Conservation (phyloP, 1,140 invertebrate genomes). For the Halictus rubicundus region DNA sequence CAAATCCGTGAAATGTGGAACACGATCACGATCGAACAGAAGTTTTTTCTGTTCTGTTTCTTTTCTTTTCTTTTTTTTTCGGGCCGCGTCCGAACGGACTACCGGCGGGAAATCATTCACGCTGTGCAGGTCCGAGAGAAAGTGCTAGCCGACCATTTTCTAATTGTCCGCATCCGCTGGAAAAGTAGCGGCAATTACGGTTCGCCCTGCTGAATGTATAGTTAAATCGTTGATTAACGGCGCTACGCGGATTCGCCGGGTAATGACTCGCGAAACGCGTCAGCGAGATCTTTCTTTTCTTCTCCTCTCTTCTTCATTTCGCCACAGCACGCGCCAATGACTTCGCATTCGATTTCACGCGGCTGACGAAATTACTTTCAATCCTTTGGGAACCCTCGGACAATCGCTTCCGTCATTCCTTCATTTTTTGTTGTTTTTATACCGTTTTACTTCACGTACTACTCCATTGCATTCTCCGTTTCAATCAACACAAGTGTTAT, state of each 20-base stretch:
- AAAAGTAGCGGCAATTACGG: conserved; percentile 68
- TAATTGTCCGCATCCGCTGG: conserved; percentile 73
- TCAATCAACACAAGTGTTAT: too few species aligned
- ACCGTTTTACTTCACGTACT: too few species aligned
- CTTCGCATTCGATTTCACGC: conserved; percentile 36
- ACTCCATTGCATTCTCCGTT: too few species aligned
- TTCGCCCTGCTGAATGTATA: conserved; percentile 30
- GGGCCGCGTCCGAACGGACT: too few species aligned
- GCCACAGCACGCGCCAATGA: conserved; percentile 24
- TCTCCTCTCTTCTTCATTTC: conserved; percentile 5
- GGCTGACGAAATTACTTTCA: conserved; percentile 28
- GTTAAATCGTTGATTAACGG: conserved; percentile 24
- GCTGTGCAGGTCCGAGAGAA: conserved; percentile 59
- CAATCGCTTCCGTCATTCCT: too few species aligned
- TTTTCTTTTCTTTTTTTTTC: not conserved
- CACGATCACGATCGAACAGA: conserved; percentile 15
- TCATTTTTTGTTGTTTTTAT: too few species aligned
- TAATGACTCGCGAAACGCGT: conserved; percentile 52
- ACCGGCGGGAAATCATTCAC: not conserved
- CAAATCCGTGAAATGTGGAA: not conserved
- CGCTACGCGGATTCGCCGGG: conserved; percentile 20
- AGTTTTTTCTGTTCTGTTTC: not conserved
- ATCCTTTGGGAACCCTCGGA: not conserved
- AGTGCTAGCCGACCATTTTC: conserved; percentile 72
- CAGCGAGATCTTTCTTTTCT: conserved; percentile 32